Percentiles rank a stretch among this genome's conserved stretches.
These are phyloP conservation scores for Dysmachus trigonus DNA, from an alignment of 2,888 invertebrate species.

Conservation along the genomic window DNA sequence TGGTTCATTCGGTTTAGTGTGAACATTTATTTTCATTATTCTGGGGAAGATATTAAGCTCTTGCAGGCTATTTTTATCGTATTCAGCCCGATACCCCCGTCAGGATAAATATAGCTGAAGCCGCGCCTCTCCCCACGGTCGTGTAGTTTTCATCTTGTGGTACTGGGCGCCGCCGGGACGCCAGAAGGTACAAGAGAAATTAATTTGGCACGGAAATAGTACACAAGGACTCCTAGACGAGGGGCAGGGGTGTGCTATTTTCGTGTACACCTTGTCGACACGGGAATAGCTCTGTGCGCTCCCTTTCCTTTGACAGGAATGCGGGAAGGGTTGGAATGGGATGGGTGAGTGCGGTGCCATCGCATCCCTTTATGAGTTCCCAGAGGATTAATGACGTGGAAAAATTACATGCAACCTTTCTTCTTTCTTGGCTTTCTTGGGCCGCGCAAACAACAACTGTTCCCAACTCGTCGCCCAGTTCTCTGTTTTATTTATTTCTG, in stretches of 20 bases:
- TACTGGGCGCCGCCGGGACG: not conserved
- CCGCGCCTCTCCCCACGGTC: not conserved
- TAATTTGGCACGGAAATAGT: constrained; percentile 14
- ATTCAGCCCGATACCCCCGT: constrained; percentile 14
- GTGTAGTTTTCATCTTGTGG: not conserved
- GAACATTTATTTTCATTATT: constrained; percentile 35
- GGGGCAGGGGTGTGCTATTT: not conserved
- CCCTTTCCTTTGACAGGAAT: not conserved
- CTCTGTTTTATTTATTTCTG: not conserved
- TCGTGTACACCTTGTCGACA: not conserved
- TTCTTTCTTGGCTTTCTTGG: not conserved
- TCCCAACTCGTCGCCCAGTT: not conserved
- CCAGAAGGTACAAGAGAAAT: not conserved
- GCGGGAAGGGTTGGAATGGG: too few relatives aligned
- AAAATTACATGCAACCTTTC: not conserved
- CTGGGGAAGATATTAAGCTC: constrained; percentile 28
- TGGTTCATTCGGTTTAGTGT: not conserved
- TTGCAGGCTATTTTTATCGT: constrained; percentile 1
- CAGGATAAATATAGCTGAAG: not conserved
- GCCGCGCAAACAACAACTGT: not conserved
- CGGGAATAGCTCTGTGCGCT: not conserved
- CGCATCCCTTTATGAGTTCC: not conserved
- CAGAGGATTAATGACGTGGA: not conserved
- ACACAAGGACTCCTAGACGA: not conserved
- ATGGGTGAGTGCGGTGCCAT: not conserved